Evolutionary conservation across 2,113 vertebrate species (phyloP), one percentile per base, ranked within the genome.

Genomic region (Chelonoidis abingdonii): DNA sequence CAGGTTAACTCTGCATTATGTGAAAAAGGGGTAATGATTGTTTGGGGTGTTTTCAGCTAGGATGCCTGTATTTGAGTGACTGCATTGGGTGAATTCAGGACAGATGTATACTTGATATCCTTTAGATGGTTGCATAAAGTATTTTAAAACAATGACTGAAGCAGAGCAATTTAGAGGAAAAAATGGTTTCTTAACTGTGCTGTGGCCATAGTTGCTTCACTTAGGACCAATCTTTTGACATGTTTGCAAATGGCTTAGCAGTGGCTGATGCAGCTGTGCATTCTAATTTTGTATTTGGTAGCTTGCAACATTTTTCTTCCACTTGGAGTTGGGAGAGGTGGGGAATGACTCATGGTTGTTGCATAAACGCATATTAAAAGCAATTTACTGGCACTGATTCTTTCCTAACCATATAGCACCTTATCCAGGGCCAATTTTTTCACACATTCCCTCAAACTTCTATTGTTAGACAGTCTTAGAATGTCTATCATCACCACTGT

Each of bases 221-320:
- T 49, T 49, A 49, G 47, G 47, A 11, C 47, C 47, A 49, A 49
- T 57, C 75, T n/a, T 54, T 95, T 93, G 96, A 84, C 93, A 69
- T 79, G 56, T 83, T 52, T 97, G 56, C 38, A 3, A 8, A 10
- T 1, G 78, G 86, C 87, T 93, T 89, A 85, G 87, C 29, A 38
- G 59, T 16, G 50, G 80, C 92, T 89, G 88, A 14, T 86, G 89
- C 88, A 90, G 92, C 95, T 93, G 89, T 95, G 89, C 86, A 52
- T 1, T 95, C 94, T 94, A 86, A 96, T 96, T 94, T 86, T 93
- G 69, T 17, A 24, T 1, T 86, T 95, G 95, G 93, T 62, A 72
- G 27, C 44, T 69, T 84, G 88, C 96, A 94, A 96, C 25, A 94
- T 1, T 93, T 92, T 89, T 76, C 84, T 50, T 50, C 50, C 50